Base-by-base conservation (phyloP, 2,797 vertebrate species). In the Meda fulgida region DNA sequence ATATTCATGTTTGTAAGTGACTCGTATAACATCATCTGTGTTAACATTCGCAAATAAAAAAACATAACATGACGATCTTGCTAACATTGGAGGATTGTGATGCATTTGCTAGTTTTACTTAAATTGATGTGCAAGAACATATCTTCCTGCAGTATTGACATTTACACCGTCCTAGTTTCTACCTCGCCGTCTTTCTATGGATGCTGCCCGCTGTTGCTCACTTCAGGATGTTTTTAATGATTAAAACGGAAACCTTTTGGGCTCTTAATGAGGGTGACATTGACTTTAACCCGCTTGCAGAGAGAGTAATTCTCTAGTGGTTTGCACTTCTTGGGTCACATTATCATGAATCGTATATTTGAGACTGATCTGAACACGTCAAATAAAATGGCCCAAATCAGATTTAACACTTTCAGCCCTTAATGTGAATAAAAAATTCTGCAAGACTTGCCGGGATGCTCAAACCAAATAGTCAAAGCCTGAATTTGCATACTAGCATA, bases 291-390 rank as follows among this genome's bases (percentile, higher is more conserved):
- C 26, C 55, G 8, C 43, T 36, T 26, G 36, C 19, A 76, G 51
- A 40, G 55, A 6, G 36, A 60, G 10, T 63, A 40, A 43, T 29
- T 60, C 34, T 78, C 55, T 18, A 43, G 13, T 19, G 36, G 75
- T 78, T 40, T 78, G 53, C 21, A 19, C 53, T 77, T 78, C 53
- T 77, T 78, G 75, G 16, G 76, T 43, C 55, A 78, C 36, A 63
- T 58, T 78, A 1, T n/a, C 14, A 16, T 78, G n/a, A 78, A 78
- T 58, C 6, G 0, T 55, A 23, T 11, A 75, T 55, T 53, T 55
- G 8, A 55, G 48, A 51, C 19, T 36, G 48, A 36, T 55, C 48
- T 36, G 48, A 55, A 76, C 31, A 36, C 31, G 34, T 76, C 23
- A 71, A 71, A 71, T 8, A 6, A 16, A 71, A 71, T 26, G 11